Percentiles rank a stretch among this genome's conserved stretches.
Evolutionary conservation across 2,888 invertebrate species (phyloP).

Genomic region (Alloplasta piceator): DNA sequence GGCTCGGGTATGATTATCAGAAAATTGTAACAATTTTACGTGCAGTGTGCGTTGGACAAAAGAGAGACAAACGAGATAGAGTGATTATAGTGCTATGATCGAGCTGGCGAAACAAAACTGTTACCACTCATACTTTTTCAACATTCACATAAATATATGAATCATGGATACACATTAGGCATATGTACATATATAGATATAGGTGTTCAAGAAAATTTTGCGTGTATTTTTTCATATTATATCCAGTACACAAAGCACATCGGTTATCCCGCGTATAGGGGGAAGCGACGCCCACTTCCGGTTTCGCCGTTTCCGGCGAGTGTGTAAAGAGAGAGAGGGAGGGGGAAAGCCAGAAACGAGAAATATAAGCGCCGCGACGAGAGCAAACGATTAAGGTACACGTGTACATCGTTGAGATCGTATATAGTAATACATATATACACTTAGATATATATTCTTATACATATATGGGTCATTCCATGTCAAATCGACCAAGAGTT

Average conservation of each 20-base stretch:
- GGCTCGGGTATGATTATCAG: slow-evolving; percentile 31
- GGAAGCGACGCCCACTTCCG: slow-evolving; percentile 71
- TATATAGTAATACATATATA: slow-evolving; percentile 32
- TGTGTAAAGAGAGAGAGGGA: slow-evolving; percentile 31
- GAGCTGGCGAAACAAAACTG: slow-evolving; percentile 55
- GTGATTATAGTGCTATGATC: slow-evolving; percentile 56
- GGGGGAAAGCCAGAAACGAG: slow-evolving; percentile 12
- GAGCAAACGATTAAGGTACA: slow-evolving; percentile 64
- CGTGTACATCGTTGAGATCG: slow-evolving; percentile 51
- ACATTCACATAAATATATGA: neutral
- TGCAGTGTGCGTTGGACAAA: slow-evolving; percentile 40
- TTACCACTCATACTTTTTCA: slow-evolving; percentile 14
- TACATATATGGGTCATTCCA: too few relatives aligned
- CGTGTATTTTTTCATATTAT: slow-evolving; percentile 48
- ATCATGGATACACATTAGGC: neutral
- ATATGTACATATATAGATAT: slow-evolving; percentile 3
- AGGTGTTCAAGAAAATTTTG: neutral
- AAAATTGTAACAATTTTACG: slow-evolving; percentile 57
- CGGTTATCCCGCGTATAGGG: slow-evolving; percentile 64
- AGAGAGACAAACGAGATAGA: slow-evolving; percentile 52
- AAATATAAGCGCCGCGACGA: slow-evolving; percentile 53
- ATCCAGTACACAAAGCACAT: slow-evolving; percentile 49
- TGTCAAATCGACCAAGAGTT: too few relatives aligned
- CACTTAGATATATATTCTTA: slow-evolving; percentile 54
- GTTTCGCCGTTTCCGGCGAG: slow-evolving; percentile 71